These are phyloP conservation scores for Stenodema calcarata DNA, from an alignment of 2,888 invertebrate species.

Conservation along the genomic window DNA sequence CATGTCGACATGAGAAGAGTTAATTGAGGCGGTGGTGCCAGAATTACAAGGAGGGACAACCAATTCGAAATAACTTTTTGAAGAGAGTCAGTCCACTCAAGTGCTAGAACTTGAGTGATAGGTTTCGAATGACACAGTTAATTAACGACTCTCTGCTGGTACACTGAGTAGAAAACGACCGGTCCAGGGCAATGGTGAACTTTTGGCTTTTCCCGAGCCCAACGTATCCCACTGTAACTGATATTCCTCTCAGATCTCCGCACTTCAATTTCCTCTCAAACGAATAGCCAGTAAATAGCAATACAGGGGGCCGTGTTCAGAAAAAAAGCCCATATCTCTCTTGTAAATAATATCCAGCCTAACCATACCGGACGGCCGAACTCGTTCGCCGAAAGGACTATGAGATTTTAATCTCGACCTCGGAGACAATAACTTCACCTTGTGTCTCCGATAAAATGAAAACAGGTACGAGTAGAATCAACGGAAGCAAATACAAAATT, in stretches of 20 bases:
- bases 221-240: not conserved
- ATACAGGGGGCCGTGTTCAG: not conserved
- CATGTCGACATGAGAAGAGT: too few species aligned
- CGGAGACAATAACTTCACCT: not conserved
- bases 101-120: too few species aligned
- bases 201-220: not conserved
- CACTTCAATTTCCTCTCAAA: not conserved
- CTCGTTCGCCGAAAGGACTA: not conserved
- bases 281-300: not conserved
- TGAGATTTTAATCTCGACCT: not conserved
- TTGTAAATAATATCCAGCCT: not conserved
- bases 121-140: too few species aligned
- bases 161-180: not conserved
- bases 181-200: not conserved
- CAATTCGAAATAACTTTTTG: too few species aligned
- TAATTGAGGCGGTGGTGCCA: too few species aligned
- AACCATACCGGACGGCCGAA: not conserved
- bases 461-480: too few species aligned
- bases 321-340: not conserved
- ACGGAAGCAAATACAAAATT: too few species aligned
- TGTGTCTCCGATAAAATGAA: not conserved
- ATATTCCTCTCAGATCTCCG: not conserved
- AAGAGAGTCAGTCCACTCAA: too few species aligned
- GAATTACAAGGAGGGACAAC: too few species aligned
- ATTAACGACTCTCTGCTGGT: too few species aligned